Base-by-base conservation (phyloP, 2,888 invertebrate species). In the Nebria salina region DNA sequence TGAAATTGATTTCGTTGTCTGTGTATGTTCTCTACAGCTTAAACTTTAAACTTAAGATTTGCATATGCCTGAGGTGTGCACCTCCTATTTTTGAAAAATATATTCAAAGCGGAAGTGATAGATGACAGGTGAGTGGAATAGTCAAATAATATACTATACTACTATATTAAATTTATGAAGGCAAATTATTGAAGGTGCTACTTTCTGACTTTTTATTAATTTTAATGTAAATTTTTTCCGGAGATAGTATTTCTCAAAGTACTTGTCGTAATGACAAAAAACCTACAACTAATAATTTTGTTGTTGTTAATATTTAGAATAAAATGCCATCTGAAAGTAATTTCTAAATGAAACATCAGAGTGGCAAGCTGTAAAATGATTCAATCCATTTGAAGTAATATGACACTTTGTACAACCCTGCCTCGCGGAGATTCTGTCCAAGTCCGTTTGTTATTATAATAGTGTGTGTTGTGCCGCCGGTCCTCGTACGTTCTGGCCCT, bases 391-490 rank as follows among this genome's bases (percentile, higher is more conserved):
- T 7, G 8, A 54, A 54, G 54, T 54, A 54, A 54, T 54, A 7
- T 8, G 25, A 7, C 25, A 72, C 9, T 73, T 73, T 73, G 73
- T 73, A 43, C 73, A 73, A 11, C 73, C 73, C 73, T 73, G 73
- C 11, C 43, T 43, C 9, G 34, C 9, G 42, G 34, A 41, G 73
- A 34, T 20, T 26, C 43, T 41, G 34, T 73, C 73, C 13, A n/a
- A 7, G 70, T 34, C 13, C 13, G 70, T 70, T 25, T 26, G 70
- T 70, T 54, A 20, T 20, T 20, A 20, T 20, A 54, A 54, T 8
- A 54, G 70, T 70, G 70, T 70, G 54, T 54, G 54, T 54, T 54
- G 54, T 54, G 54, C 20, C 25, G 68, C 68, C 68, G 54, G 25
- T 72, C 72, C 13, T 3, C 72, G 34, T n/a, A 34, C 15, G 74